Evolutionary conservation across 2,113 vertebrate species (phyloP).

Genomic region (Indri indri): DNA sequence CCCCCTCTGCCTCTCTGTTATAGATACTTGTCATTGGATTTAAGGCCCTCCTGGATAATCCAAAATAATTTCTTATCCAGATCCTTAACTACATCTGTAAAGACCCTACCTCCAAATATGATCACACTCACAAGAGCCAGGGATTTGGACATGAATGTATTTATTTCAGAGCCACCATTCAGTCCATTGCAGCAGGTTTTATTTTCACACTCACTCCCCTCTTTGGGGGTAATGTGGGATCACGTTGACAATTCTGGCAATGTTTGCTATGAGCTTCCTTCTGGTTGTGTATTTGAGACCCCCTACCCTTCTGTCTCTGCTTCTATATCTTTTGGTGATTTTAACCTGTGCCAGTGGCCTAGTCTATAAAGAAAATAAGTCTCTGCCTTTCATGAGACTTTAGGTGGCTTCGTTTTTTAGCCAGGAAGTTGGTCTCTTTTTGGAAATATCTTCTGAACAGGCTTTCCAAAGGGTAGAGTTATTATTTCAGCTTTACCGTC

Average conservation of each 20-base stretch:
- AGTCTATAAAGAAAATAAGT: not conserved
- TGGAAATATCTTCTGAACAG: not conserved
- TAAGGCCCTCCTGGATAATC: not conserved
- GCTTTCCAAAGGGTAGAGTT: not conserved
- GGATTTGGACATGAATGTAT: too few relatives aligned
- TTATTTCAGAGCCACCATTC: not conserved
- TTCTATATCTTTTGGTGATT: not conserved
- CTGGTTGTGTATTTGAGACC: not conserved
- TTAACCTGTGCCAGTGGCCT: too few relatives aligned
- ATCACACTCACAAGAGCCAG: not conserved
- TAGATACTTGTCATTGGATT: not conserved
- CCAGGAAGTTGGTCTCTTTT: not conserved
- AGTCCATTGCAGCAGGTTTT: rapidly evolving
- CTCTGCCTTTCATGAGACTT: not conserved
- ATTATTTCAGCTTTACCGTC: not conserved
- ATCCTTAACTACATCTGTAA: not conserved
- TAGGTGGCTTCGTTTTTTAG: not conserved
- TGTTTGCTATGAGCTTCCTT: not conserved
- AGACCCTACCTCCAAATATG: not conserved
- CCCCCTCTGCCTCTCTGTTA: not conserved
- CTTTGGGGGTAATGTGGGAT: rapidly evolving
- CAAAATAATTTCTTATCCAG: not conserved
- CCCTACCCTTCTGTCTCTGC: not conserved
- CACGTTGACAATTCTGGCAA: not conserved
- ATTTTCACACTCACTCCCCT: not conserved